These are phyloP conservation scores for Casuarius casuarius DNA, from an alignment of 2,113 vertebrate genomes.

Conservation along the genomic window DNA sequence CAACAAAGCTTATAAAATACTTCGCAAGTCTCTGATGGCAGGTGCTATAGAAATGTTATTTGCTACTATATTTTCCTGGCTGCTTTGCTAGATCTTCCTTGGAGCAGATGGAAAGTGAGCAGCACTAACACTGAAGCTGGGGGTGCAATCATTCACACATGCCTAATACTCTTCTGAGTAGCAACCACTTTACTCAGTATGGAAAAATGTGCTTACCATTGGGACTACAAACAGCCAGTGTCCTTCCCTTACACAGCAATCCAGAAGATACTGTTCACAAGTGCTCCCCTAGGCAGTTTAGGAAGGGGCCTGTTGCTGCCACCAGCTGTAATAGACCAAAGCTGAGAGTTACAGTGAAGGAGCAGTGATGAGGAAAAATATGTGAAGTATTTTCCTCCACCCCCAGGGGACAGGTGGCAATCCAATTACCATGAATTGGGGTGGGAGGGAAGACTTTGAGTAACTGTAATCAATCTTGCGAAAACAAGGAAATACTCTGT, in stretches of 20 bases:
- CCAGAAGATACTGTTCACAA: background rate
- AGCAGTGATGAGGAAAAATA: constrained; percentile 29
- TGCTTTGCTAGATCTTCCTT: constrained; percentile 17
- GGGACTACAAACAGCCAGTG: background rate
- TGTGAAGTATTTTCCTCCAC: constrained; percentile 39
- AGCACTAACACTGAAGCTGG: background rate
- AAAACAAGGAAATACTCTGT: constrained; percentile 3
- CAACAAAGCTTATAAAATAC: background rate
- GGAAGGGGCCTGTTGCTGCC: background rate
- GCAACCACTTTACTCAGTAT: background rate
- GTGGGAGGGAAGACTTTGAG: background rate
- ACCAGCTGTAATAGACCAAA: background rate
- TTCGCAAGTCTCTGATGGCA: background rate
- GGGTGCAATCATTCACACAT: constrained; percentile 24
- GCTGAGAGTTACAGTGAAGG: background rate
- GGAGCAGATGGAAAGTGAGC: constrained; percentile 55
- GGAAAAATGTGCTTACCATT: background rate
- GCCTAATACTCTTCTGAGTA: constrained; percentile 19
- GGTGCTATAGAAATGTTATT: constrained; percentile 52
- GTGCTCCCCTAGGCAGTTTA: background rate
- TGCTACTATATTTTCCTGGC: constrained; percentile 43
- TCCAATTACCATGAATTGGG: background rate
- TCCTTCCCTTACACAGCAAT: background rate
- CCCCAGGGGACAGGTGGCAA: constrained; percentile 12
- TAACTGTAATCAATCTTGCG: background rate